Evolutionary conservation across 2,888 invertebrate species (phyloP).

Genomic region (Drosophila sordidula): DNA sequence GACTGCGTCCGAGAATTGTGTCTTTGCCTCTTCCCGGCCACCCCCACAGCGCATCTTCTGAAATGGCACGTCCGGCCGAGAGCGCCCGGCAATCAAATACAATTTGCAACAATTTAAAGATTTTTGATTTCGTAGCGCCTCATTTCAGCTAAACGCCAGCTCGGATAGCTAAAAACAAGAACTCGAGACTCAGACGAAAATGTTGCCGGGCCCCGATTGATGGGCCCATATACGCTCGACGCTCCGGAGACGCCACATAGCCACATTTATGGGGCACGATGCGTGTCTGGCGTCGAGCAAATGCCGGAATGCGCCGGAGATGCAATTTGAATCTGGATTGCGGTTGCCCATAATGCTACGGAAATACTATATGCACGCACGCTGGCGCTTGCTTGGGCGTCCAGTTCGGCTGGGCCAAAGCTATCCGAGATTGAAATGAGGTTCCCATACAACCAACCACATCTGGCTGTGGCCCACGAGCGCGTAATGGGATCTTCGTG

Average conservation of each 20-base stretch:
- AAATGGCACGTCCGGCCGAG: constrained; percentile 73
- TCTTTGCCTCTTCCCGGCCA: constrained; percentile 26
- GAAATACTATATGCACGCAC: constrained; percentile 28
- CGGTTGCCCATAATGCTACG: constrained; percentile 1
- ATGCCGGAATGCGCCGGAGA: neutral
- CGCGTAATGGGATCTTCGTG: neutral
- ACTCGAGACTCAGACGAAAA: constrained; percentile 64
- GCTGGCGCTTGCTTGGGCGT: constrained; percentile 44
- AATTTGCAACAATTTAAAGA: constrained; percentile 79
- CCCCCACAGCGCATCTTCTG: constrained; percentile 50
- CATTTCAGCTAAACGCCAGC: constrained; percentile 65
- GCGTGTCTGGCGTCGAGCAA: constrained; percentile 51
- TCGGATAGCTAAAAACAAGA: constrained; percentile 50
- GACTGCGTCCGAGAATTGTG: constrained; percentile 51
- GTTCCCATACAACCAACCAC: constrained; percentile 1
- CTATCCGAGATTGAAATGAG: neutral
- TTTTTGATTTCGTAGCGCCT: constrained; percentile 53
- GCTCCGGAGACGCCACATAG: constrained; percentile 15
- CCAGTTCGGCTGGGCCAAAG: neutral
- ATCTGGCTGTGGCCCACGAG: neutral
- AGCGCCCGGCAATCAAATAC: constrained; percentile 55
- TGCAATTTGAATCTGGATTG: constrained; percentile 7
- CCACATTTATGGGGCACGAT: constrained; percentile 48
- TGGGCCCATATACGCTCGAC: constrained; percentile 69
- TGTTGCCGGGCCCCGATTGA: constrained; percentile 71